Conservation (phyloP, 2,113 vertebrate genomes). For the Rhinopomastus cyanomelas region DNA sequence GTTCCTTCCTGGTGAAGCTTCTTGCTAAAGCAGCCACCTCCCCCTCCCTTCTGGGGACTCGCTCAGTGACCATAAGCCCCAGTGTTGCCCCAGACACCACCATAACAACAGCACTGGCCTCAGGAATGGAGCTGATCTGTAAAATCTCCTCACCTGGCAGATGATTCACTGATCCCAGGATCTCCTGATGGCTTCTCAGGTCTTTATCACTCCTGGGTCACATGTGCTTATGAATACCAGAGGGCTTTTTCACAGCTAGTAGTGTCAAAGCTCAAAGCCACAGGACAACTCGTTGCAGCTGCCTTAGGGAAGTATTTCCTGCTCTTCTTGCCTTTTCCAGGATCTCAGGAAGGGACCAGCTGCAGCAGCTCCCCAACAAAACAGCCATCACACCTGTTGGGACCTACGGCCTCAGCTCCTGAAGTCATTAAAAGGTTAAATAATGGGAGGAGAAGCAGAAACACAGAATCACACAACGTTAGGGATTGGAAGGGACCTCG, state of each 20-base stretch:
- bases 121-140: not conserved
- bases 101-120: too few relatives aligned
- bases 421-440: not conserved
- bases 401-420: rapidly evolving
- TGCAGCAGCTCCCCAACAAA: not conserved
- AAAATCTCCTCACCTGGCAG: not conserved
- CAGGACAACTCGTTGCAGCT: conserved; percentile 4
- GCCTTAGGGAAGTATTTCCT: conserved; percentile 40
- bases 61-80: rapidly evolving
- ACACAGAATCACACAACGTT: too few relatives aligned
- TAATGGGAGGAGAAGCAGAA: not conserved
- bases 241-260: conserved; percentile 17
- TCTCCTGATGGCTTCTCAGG: not conserved
- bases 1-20: not conserved
- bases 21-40: not conserved
- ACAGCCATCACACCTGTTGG: not conserved
- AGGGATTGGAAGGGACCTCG: too few relatives aligned
- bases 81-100: too few relatives aligned
- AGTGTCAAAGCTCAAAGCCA: not conserved
- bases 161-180: not conserved
- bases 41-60: not conserved
- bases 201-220: conserved; percentile 22
- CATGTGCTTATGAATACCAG: conserved; percentile 30
- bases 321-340: not conserved
- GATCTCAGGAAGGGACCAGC: not conserved